Conservation (phyloP, 2,797 vertebrate species). For the Parauchenoglanis ngamensis region DNA sequence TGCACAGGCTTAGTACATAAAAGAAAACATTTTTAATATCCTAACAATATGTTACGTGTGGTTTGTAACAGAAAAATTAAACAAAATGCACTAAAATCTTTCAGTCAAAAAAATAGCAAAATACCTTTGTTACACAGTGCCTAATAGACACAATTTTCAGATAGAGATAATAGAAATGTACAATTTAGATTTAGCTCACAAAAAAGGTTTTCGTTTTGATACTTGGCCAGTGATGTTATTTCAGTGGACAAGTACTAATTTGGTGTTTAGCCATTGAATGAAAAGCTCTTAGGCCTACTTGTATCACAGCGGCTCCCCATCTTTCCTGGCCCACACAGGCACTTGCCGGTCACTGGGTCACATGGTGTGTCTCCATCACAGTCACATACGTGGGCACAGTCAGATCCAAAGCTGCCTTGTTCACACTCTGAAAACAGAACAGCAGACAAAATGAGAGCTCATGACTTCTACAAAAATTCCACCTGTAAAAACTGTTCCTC, state of each 20-base stretch:
- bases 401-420: constrained; percentile 69
- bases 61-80: neutral
- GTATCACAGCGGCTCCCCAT: constrained; percentile 71
- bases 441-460: neutral
- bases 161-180: neutral
- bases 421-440: constrained; percentile 69
- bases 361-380: constrained; percentile 67
- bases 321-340: constrained; percentile 78
- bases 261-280: neutral
- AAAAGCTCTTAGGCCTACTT: constrained; percentile 66
- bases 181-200: neutral
- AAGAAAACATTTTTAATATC: neutral
- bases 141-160: neutral
- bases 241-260: neutral
- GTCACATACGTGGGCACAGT: constrained; percentile 71
- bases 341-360: constrained; percentile 70
- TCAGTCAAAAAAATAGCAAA: neutral
- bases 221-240: neutral
- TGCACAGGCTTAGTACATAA: constrained; percentile 68
- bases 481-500: constrained; percentile 11
- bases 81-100: neutral
- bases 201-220: neutral
- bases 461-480: neutral
- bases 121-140: neutral
- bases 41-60: neutral